Percentiles rank a stretch among this genome's conserved stretches.
phyloP scores from a whole-genome alignment of 2,888 invertebrate species.

The Drosophila stalkeri region DNA sequence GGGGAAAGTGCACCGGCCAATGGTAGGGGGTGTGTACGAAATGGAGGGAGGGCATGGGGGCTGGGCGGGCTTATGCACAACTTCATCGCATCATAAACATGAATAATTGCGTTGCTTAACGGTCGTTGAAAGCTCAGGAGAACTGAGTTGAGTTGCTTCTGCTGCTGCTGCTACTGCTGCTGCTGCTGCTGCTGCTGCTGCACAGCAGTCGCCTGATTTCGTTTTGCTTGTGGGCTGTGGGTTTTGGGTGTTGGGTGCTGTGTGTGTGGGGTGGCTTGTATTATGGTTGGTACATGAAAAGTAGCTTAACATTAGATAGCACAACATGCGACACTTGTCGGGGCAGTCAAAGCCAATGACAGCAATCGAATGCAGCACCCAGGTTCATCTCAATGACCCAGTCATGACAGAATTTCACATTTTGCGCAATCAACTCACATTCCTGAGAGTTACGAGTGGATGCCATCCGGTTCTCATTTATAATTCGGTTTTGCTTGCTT shows the following conservation, averaged over 20 bases:
- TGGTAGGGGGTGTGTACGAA: not conserved
- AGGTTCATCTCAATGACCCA: slow-evolving; percentile 29
- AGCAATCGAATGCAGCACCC: slow-evolving; percentile 45
- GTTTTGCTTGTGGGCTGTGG: slow-evolving; percentile 35
- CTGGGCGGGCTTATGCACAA: slow-evolving; percentile 23
- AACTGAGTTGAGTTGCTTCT: slow-evolving; percentile 28
- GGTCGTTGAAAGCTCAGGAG: slow-evolving; percentile 69
- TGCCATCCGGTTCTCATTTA: slow-evolving; percentile 35
- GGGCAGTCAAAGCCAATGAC: slow-evolving; percentile 60
- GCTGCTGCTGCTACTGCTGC: slow-evolving; percentile 4
- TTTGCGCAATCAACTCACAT: slow-evolving; percentile 18
- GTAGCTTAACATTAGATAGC: slow-evolving; percentile 74
- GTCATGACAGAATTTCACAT: slow-evolving; percentile 24
- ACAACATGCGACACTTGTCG: slow-evolving; percentile 73
- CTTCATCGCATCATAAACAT: slow-evolving; percentile 75
- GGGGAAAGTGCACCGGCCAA: slow-evolving; percentile 2
- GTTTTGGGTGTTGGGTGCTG: not conserved
- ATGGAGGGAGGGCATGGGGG: not conserved
- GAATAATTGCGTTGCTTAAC: slow-evolving; percentile 80
- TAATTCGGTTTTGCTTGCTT: slow-evolving; percentile 48
- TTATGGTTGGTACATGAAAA: slow-evolving; percentile 68
- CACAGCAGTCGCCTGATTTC: slow-evolving; percentile 25
- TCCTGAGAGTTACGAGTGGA: not conserved
- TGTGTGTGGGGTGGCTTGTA: not conserved
- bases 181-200: slow-evolving; percentile 1